A percentile compares a stretch with the other conserved stretches of the same genome.
These are phyloP conservation scores for Paedocypris sp. DNA, from an alignment of 2,113 vertebrate genomes.

Conservation along the genomic window DNA sequence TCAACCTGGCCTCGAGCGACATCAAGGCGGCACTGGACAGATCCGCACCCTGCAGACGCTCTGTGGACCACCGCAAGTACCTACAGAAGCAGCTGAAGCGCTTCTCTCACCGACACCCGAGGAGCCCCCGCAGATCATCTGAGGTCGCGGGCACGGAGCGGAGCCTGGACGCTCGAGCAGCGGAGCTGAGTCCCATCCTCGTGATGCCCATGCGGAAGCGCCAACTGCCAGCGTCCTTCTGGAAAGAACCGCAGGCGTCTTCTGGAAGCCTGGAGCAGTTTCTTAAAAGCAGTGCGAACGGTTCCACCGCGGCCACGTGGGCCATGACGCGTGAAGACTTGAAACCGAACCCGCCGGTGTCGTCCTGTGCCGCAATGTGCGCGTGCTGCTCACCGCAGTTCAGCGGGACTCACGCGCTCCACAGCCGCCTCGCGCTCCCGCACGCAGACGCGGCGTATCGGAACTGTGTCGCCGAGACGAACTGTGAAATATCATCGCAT, in stretches of 20 bases:
- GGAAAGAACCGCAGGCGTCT: conserved; percentile 82
- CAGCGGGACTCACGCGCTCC: conserved; percentile 74
- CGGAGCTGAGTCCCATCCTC: conserved; percentile 38
- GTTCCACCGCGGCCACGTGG: conserved; percentile 39
- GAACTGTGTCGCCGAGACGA: conserved; percentile 56
- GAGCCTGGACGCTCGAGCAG: neutral
- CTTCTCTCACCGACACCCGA: conserved; percentile 88
- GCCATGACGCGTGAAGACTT: conserved; percentile 13
- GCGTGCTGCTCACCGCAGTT: conserved; percentile 80
- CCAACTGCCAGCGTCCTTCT: conserved; percentile 91
- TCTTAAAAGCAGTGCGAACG: conserved; percentile 39
- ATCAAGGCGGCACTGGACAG: conserved; percentile 96
- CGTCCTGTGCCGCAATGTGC: conserved; percentile 65
- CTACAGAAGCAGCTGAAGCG: conserved; percentile 94
- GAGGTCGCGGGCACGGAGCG: conserved; percentile 29
- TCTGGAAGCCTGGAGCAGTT: conserved; percentile 46
- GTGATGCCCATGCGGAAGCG: conserved; percentile 90
- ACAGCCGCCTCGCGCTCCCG: conserved; percentile 61
- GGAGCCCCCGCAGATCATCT: conserved; percentile 59
- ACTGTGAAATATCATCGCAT: conserved; percentile 43
- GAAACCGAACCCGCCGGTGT: conserved; percentile 37
- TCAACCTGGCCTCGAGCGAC: conserved; percentile 94
- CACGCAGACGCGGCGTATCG: conserved; percentile 65
- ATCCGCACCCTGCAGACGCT: conserved; percentile 89
- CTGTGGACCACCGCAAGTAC: conserved; percentile 95